A percentile compares a stretch with the other conserved stretches of the same genome.
These are phyloP conservation scores for Temnothorax unifasciatus DNA, from an alignment of 2,888 invertebrate genomes.

Conservation along the genomic window DNA sequence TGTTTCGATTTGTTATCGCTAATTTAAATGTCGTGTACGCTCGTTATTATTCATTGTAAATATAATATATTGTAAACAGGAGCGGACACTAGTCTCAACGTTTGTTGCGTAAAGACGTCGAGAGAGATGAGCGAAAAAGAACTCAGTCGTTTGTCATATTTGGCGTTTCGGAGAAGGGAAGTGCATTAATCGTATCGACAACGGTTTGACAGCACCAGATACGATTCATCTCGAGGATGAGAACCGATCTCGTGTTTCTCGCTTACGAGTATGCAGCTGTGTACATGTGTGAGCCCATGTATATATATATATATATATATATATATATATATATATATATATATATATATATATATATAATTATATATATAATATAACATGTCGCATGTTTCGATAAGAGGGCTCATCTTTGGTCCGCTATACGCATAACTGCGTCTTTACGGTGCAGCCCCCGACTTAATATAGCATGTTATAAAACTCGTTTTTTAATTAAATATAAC, in stretches of 20 bases:
- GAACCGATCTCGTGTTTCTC: conserved; percentile 52
- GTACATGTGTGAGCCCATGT: conserved; percentile 69
- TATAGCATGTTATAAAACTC: conserved; percentile 74
- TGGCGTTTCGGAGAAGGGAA: conserved; percentile 66
- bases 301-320: background rate
- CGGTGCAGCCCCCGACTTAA: conserved; percentile 79
- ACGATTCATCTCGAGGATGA: conserved; percentile 48
- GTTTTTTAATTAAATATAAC: conserved; percentile 77
- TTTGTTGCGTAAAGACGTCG: conserved; percentile 54
- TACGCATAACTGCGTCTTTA: conserved; percentile 75
- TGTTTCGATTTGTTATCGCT: conserved; percentile 14
- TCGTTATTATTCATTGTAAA: conserved; percentile 13
- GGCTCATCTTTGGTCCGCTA: conserved; percentile 83
- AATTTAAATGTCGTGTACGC: conserved; percentile 12
- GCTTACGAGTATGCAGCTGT: conserved; percentile 75
- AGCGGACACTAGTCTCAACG: background rate
- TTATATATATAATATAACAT: conserved; percentile 62
- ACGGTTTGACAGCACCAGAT: conserved; percentile 44
- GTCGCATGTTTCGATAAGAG: conserved; percentile 69
- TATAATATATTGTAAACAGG: conserved; percentile 16
- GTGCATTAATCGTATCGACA: conserved; percentile 60
- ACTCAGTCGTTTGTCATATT: conserved; percentile 61
- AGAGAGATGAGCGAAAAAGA: conserved; percentile 59
- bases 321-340: conserved; percentile 23
- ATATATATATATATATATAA: conserved; percentile 19